Evolutionary conservation across 2,797 vertebrate species (phyloP), one percentile per base, ranked within the genome.

Genomic region (Dermochelys coriacea): DNA sequence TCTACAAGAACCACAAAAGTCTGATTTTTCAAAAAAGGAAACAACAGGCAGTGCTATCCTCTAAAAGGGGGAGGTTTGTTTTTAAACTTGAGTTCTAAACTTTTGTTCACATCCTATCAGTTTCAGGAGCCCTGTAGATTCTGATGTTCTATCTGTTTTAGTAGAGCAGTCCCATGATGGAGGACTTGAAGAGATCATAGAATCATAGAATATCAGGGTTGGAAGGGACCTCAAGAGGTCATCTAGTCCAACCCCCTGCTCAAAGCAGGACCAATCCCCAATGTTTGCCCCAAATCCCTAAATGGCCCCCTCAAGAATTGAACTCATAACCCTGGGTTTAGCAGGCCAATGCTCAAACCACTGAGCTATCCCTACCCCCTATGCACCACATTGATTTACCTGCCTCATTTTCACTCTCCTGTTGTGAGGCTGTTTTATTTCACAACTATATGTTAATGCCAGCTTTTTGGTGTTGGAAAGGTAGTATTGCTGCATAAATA

Each of bases 1-100:
- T 12, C 19, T 41, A 10, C 45, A 4, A 12, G 18, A 37, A 59
- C 51, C 1, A 0, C 0, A 3, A 8, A 2, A 61, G 41, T 8
- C 7, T 41, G 52, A 51, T 64, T 16, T 37, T n/a, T n/a, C n/a
- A 34, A 47, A 49, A 90, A 84, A 2, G 23, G 6, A 84, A 80
- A 59, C 11, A 54, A 34, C 0, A 55, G 55, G 68, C 34, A 84
- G 9, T 4, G 4, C 4, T 11, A 59, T 2, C 31, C 34, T 83
- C 50, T 21, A 12, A 4, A 49, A 75, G 21, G 85, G 57, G 85
- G 57, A 83, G 18, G 11, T 83, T 50, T 79, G 25, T 68, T 37
- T 85, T 75, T 4, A 12, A 85, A 68, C 57, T 83, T 79, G 19
- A 85, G n/a, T 49, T n/a, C 49, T 18, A 31, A 68, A 54, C 18